These are phyloP conservation scores for Myotis davidii DNA, from an alignment of 2,113 vertebrate genomes.

Conservation along the genomic window DNA sequence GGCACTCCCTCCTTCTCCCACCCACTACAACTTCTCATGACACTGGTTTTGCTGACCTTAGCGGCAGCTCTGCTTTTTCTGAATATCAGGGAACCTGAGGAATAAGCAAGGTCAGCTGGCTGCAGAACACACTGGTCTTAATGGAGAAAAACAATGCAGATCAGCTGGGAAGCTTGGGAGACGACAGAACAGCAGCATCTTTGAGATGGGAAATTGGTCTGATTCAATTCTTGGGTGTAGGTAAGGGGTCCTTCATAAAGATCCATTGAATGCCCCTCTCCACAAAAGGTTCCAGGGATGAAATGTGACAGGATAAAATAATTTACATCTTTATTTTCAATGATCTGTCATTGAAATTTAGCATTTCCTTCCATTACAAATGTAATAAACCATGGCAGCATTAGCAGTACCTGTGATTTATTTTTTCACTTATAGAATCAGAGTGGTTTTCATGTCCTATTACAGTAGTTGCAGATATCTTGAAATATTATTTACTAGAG, in stretches of 20 bases:
- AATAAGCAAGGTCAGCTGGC: not conserved
- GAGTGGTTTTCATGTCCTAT: not conserved
- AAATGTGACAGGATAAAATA: not conserved
- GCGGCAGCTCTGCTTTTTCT: not conserved
- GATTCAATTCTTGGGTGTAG: not conserved
- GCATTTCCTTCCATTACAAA: not conserved
- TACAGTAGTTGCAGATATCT: not conserved
- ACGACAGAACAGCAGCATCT: not conserved
- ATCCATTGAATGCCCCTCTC: no score
- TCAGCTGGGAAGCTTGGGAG: not conserved
- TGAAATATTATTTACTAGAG: not conserved
- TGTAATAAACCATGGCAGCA: not conserved
- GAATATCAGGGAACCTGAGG: not conserved
- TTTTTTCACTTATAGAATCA: not conserved
- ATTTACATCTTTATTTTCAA: not conserved
- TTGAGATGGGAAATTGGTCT: not conserved
- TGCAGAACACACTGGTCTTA: not conserved
- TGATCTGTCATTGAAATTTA: not conserved
- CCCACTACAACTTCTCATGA: not conserved
- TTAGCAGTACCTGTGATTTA: not conserved
- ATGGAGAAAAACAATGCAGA: not conserved
- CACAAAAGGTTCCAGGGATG: not conserved
- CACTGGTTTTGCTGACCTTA: not conserved
- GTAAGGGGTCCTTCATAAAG: not conserved
- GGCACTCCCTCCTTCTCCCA: not conserved